Percentiles rank a stretch among this genome's conserved stretches.
These are phyloP conservation scores for Zosterops lateralis DNA, from an alignment of 2,113 vertebrate species.

Conservation along the genomic window DNA sequence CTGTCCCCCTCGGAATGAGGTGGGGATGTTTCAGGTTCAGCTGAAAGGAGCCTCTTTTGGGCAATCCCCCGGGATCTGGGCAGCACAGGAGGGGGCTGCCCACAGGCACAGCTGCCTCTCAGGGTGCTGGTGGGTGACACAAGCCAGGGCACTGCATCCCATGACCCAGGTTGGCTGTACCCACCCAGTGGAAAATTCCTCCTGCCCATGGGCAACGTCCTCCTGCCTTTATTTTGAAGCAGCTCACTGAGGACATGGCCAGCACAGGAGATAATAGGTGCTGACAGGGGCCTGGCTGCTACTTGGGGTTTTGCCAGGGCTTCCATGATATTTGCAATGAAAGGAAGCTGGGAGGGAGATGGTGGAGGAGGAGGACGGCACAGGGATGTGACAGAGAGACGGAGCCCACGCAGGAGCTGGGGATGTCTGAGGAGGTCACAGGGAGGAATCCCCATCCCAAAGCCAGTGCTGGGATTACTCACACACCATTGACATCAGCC, in stretches of 20 bases:
- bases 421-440: neutral
- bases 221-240: constrained; percentile 33
- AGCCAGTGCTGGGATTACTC: neutral
- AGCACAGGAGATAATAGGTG: constrained; percentile 38
- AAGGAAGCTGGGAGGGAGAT: neutral
- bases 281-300: constrained; percentile 53
- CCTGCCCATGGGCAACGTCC: neutral
- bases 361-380: neutral
- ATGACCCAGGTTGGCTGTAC: neutral
- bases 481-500: neutral
- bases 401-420: neutral
- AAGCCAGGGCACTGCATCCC: neutral
- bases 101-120: neutral
- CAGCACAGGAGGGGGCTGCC: neutral
- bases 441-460: neutral
- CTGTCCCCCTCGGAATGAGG: neutral
- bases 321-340: neutral
- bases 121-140: neutral
- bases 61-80: neutral
- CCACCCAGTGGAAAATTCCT: constrained; percentile 32
- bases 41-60: neutral
- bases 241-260: neutral
- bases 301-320: neutral
- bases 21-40: neutral
- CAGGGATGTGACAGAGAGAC: neutral